Evolutionary conservation across 2,113 vertebrate species (phyloP).

Genomic region (Centropristis striata): DNA sequence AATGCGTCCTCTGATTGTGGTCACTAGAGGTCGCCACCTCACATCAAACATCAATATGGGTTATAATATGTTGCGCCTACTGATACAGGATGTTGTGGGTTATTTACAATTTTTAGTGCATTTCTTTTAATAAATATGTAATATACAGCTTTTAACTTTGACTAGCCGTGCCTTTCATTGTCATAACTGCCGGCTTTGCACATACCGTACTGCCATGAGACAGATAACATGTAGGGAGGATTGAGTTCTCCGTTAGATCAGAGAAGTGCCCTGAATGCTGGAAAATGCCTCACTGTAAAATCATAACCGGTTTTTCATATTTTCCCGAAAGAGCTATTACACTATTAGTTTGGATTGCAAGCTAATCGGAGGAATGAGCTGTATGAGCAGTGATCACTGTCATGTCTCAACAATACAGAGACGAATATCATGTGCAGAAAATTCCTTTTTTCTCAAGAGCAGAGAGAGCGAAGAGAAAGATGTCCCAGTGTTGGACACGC

Average conservation of each 20-base stretch:
- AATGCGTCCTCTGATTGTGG: too few species aligned
- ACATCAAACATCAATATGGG: too few species aligned
- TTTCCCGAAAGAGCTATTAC: not conserved
- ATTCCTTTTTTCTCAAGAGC: conserved; percentile 6
- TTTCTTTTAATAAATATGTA: too few species aligned
- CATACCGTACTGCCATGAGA: not conserved
- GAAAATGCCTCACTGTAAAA: not conserved
- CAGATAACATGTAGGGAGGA: too few species aligned
- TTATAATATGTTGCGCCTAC: too few species aligned
- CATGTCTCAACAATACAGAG: conserved; percentile 5
- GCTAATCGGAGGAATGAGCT: not conserved
- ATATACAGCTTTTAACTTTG: not conserved
- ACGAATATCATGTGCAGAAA: conserved; percentile 1
- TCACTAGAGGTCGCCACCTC: too few species aligned
- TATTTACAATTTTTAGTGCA: too few species aligned
- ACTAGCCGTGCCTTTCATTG: not conserved
- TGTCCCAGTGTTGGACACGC: not conserved
- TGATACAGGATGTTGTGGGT: too few species aligned
- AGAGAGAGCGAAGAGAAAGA: conserved; percentile 9
- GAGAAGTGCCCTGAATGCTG: not conserved
- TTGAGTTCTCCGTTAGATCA: not conserved
- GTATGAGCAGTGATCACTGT: not conserved
- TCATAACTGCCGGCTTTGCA: not conserved
- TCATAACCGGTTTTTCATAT: not conserved
- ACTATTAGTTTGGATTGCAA: conserved; percentile 20